These are phyloP conservation scores for Enteromius paludinosus DNA, from an alignment of 2,797 vertebrate species.

Conservation along the genomic window DNA sequence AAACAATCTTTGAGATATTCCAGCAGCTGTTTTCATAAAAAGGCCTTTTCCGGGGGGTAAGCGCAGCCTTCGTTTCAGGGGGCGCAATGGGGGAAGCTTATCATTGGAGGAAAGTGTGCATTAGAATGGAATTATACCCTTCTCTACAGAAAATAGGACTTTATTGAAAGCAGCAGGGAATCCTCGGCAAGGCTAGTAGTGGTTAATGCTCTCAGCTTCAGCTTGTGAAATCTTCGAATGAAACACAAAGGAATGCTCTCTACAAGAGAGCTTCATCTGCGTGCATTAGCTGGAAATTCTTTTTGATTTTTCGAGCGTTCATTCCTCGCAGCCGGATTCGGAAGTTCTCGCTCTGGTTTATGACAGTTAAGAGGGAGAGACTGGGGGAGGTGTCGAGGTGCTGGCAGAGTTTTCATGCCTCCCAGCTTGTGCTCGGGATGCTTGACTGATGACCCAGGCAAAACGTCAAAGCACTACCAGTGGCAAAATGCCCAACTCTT, in stretches of 20 bases:
- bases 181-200: constrained; percentile 61
- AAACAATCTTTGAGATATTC: constrained; percentile 71
- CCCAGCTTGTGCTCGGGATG: constrained; percentile 48
- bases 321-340: constrained; percentile 52
- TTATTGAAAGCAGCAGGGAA: constrained; percentile 59
- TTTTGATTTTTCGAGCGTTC: constrained; percentile 57
- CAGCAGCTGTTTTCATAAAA: constrained; percentile 66
- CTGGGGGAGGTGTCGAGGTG: constrained; percentile 22
- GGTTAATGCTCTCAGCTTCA: constrained; percentile 66
- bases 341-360: constrained; percentile 47
- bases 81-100: constrained; percentile 67
- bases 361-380: constrained; percentile 31
- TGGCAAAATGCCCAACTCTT: constrained; percentile 45
- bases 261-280: constrained; percentile 62
- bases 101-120: constrained; percentile 66
- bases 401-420: constrained; percentile 54
- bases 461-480: constrained; percentile 47
- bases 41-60: constrained; percentile 74
- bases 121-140: constrained; percentile 71
- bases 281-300: constrained; percentile 62
- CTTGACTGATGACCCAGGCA: constrained; percentile 55
- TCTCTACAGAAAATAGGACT: constrained; percentile 57
- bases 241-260: constrained; percentile 62
- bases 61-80: constrained; percentile 64
- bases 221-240: constrained; percentile 62